Evolutionary conservation across 2,888 invertebrate species (phyloP), one percentile per base, ranked within the genome.

Genomic region (Temnothorax rugatulus): DNA sequence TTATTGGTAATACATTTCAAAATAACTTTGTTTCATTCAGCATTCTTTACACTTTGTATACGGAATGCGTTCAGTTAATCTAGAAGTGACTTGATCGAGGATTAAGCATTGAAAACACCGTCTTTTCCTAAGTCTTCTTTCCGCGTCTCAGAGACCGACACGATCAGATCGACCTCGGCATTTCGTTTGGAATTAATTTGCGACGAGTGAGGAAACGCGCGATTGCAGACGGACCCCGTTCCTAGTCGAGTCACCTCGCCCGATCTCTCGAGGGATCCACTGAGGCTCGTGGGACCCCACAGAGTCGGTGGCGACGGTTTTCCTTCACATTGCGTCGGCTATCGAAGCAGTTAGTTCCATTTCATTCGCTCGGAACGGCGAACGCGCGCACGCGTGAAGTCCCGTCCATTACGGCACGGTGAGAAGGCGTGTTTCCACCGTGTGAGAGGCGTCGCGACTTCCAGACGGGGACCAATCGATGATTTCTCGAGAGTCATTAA

Each of bases 391-490:
- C 66, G 81, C 59, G 87, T 89, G 75, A 86, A 85, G 83, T 81
- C 84, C 79, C 88, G 85, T 89, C 87, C 86, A 84, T 89, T 88
- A 86, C 88, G 85, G 89, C 87, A 87, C 82, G 77, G 85, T 86
- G 86, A 86, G 92, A 93, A 93, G 93, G 93, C 93, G 93, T 93
- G 93, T 89, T 93, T 91, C 89, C 89, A 87, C 86, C 77, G 85
- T 81, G 88, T 84, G 91, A 92, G 92, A 93, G 92, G 93, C 91
- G 91, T 91, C 91, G 88, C 90, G 88, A 84, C 89, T 90, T 88
- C 89, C 84, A 73, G 85, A 88, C 87, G 88, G 88, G 90, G 87
- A 92, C 93, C 93, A 93, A 93, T 93, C 92, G 91, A 93, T 93
- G 92, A 93, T 93, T 92, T 90, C 91, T 91, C 90, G 89, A 90